Evolutionary conservation across 2,113 vertebrate genomes (phyloP), one percentile per base, ranked within the genome.

Genomic region (Actenoides lindsayi): DNA sequence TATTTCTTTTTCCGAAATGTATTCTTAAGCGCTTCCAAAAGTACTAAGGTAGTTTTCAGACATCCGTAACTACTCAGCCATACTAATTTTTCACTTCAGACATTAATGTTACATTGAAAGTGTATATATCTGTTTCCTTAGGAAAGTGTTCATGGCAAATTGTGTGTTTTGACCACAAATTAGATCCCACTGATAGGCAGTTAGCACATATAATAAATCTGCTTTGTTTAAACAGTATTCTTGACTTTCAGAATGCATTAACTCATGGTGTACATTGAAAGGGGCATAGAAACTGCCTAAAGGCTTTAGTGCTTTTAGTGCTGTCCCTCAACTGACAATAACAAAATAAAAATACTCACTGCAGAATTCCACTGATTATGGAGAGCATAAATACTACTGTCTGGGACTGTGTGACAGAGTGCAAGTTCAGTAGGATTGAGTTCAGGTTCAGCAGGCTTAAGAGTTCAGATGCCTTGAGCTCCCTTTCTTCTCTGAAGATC

Each of bases 41-140:
- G 79, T 87, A 94, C 95, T 75, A 96, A 97, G 83, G 53, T 95
- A 94, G 94, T 95, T 96, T 96, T 94, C 90, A 94, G 81, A 88
- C 42, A 90, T 90, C 54, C 13, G 1, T 82, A 89, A 62, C 83
- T 90, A 79, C 73, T 87, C 42, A 96, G 70, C 62, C 44, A 17
- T 89, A 65, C 59, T 96, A 78, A 88, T 90, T 71, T 85, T 95
- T 97, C 85, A 46, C 50, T 89, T 94, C 48, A 65, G 50, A 77
- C 68, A 54, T 63, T 83, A 93, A 62, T 42, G 42, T 67, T 90
- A 46, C 71, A 75, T 51, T 90, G 76, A 48, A 90, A 90, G 59
- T 90, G 76, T 92, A 75, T 84, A 13, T 93, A 93, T 91, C 28
- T 96, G 74, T 79, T 97, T 95, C 91, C 63, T 89, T 83, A 90